Base-by-base conservation (phyloP, 2,888 invertebrate species). In the Timema cristinae region DNA sequence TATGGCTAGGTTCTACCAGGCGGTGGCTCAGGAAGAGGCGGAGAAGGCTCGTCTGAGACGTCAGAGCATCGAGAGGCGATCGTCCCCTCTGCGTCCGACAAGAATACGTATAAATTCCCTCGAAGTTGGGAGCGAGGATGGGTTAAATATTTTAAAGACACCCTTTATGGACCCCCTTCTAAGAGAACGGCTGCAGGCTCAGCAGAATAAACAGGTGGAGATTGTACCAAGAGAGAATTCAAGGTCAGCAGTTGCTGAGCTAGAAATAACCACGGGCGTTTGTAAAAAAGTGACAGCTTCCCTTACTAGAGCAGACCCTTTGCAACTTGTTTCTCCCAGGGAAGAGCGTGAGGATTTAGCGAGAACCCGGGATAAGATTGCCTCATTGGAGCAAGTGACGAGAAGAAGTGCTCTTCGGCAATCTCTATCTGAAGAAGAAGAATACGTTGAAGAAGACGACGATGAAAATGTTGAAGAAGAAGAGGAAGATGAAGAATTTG, bases 1-100 rank as follows among this genome's bases (percentile, higher is more conserved):
- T 11, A 92, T 94, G 91, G 91, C 90, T 9, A 85, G 93, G 56
- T 91, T 94, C 80, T 92, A 92, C 79, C 88, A 90, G 80, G 93
- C 91, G 10, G 89, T 91, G 5, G 90, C 89, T 71, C 86, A 90
- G 77, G 91, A 93, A 80, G 90, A 93, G 80, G 87, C 88, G 32
- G 88, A 90, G 78, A 84, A 69, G 49, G 61, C 70, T 2, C 66
- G 73, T 10, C 71, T 72, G 15, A 71, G 75, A 81, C 66, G 69
- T 71, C 77, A 16, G 75, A 75, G 0, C 78, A 77, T 67, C 73
- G 75, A 68, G 54, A 16, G 63, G n/a, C 63, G 47, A 8, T 4
- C 11, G 13, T 13, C n/a, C 47, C 63, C 63, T 6, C 63, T 32
- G 7, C 48, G 47, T 10, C 63, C 63, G 11, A 48, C 48, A 32